Conservation (phyloP, 1,140 invertebrate genomes). For the Leptopilina boulardi region DNA sequence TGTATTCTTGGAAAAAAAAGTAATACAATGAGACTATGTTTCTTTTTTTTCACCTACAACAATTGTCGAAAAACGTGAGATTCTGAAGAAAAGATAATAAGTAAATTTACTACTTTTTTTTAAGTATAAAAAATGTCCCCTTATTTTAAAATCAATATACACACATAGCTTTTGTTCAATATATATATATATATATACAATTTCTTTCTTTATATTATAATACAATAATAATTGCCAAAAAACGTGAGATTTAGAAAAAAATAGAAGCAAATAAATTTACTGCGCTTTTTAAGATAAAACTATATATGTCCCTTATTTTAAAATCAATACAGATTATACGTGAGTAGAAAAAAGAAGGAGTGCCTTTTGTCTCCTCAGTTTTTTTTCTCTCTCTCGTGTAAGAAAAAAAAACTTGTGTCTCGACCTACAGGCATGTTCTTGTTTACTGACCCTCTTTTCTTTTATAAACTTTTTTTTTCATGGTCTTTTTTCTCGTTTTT, state of each 20-base stretch:
- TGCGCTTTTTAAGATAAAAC: background rate
- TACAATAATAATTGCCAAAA: background rate
- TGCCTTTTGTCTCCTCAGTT: background rate
- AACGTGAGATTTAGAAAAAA: background rate
- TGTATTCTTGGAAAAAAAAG: background rate
- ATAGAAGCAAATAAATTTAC: background rate
- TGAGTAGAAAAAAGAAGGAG: constrained; percentile 15
- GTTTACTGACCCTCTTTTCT: background rate
- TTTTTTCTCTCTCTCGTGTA: background rate
- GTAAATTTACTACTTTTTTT: constrained; percentile 3
- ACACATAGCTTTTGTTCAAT: no score
- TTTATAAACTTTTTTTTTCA: background rate
- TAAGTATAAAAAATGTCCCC: background rate
- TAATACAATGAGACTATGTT: background rate
- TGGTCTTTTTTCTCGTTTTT: background rate
- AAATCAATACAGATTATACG: constrained; percentile 25
- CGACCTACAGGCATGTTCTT: background rate
- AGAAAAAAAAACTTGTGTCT: background rate
- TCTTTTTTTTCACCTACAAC: background rate
- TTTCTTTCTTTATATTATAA: background rate
- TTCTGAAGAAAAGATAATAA: background rate
- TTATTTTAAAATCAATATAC: background rate
- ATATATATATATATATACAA: no score
- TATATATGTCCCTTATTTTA: background rate
- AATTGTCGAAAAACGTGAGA: background rate